Conservation (phyloP, 1,140 invertebrate species). For the Camponotus vicinus region DNA sequence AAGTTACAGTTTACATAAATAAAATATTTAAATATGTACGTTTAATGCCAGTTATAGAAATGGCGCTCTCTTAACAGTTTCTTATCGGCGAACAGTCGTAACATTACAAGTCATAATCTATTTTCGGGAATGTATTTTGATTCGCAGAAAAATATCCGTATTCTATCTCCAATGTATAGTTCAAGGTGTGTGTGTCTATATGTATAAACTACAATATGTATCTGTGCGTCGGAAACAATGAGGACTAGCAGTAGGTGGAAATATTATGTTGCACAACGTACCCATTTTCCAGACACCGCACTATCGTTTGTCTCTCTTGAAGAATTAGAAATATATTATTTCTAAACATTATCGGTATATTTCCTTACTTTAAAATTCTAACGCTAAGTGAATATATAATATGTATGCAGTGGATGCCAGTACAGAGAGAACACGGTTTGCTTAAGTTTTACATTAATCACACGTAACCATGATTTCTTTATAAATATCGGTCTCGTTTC, state of each 20-base stretch:
- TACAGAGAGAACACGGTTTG: conserved; percentile 64
- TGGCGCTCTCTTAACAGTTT: conserved; percentile 58
- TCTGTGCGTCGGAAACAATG: conserved; percentile 70
- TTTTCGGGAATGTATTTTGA: conserved; percentile 78
- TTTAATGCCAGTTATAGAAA: conserved; percentile 62
- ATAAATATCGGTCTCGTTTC: conserved; percentile 45
- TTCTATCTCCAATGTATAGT: conserved; percentile 65
- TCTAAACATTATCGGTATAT: conserved; percentile 71
- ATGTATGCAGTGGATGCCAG: conserved; percentile 64
- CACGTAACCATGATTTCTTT: conserved; percentile 45
- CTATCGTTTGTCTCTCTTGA: conserved; percentile 59
- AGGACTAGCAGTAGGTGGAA: conserved; percentile 62
- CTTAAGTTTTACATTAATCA: conserved; percentile 51
- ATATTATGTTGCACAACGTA: conserved; percentile 61
- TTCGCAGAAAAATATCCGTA: conserved; percentile 77
- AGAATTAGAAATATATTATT: conserved; percentile 77
- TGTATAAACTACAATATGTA: conserved; percentile 50
- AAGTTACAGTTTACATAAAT: conserved; percentile 50
- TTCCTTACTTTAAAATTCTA: conserved; percentile 69
- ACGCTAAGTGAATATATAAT: conserved; percentile 66
- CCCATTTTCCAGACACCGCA: conserved; percentile 70
- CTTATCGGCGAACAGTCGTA: conserved; percentile 54
- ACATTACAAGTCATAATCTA: conserved; percentile 57
- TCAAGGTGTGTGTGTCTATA: conserved; percentile 59
- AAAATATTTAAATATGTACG: conserved; percentile 50